These are phyloP conservation scores for Drosophila rubida DNA, from an alignment of 2,888 invertebrate genomes.

Conservation along the genomic window DNA sequence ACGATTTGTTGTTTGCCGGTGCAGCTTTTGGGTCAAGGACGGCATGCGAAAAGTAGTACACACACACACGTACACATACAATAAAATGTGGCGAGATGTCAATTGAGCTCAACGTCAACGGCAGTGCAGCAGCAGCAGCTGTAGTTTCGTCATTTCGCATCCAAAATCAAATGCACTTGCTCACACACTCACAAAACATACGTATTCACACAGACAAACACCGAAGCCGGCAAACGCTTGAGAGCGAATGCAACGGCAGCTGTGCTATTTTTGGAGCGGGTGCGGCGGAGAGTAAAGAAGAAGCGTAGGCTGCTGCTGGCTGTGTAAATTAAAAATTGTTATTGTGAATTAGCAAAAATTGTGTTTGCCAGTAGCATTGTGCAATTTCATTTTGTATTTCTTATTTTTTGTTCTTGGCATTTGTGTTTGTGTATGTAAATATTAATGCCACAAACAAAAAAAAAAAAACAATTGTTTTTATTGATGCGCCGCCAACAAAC, in stretches of 20 bases:
- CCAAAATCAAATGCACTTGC: conserved; percentile 53
- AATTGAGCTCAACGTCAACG: conserved; percentile 51
- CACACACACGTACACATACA: conserved; percentile 23
- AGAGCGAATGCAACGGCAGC: conserved; percentile 22
- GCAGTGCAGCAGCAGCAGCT: conserved; percentile 24
- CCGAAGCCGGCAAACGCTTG: conserved; percentile 4
- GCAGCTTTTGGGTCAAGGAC: conserved; percentile 71
- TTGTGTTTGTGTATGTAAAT: not conserved
- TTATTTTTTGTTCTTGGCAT: conserved; percentile 13
- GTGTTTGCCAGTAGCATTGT: conserved; percentile 22
- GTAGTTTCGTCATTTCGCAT: conserved; percentile 49
- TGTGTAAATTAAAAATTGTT: conserved; percentile 62
- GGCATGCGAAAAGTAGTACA: conserved; percentile 63
- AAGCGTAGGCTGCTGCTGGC: conserved; percentile 18
- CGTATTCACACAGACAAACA: not conserved
- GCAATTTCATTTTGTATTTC: conserved; percentile 3
- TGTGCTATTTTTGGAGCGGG: conserved; percentile 56
- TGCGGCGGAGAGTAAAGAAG: not conserved
- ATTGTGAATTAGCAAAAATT: conserved; percentile 58
- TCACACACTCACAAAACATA: conserved; percentile 16
- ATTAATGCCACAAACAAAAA: not conserved
- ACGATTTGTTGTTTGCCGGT: conserved; percentile 45
- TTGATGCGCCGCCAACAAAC: not conserved
- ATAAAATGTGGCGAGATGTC: conserved; percentile 44
- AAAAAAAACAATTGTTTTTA: not conserved